Evolutionary conservation across 2,888 invertebrate species (phyloP).

Genomic region (Sarcophaga caerulescens): DNA sequence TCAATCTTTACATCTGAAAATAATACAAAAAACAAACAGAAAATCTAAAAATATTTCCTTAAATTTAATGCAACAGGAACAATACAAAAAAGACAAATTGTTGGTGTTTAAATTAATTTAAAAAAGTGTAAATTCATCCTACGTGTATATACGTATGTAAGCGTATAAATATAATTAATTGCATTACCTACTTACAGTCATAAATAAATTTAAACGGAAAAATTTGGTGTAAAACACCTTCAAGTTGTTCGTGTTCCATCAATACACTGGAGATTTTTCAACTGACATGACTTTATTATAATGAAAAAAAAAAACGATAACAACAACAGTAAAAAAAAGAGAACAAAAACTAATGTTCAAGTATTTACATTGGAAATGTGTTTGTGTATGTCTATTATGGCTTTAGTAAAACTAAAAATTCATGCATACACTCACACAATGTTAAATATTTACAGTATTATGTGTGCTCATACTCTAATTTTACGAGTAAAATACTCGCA

Average conservation of each 20-base stretch:
- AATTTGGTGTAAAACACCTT: conserved; percentile 22
- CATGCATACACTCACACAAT: background rate
- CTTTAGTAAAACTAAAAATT: conserved; percentile 22
- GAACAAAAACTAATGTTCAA: conserved; percentile 13
- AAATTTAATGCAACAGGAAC: background rate
- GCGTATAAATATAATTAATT: conserved; percentile 46
- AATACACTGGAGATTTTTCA: conserved; percentile 61
- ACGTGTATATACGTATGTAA: background rate
- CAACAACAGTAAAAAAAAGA: background rate
- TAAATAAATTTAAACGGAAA: conserved; percentile 32
- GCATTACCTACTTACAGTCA: conserved; percentile 22
- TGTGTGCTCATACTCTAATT: background rate
- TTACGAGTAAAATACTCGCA: background rate
- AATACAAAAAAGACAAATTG: background rate
- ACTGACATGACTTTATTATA: conserved; percentile 63
- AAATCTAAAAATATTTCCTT: background rate
- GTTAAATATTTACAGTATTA: background rate
- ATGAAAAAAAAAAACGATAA: background rate
- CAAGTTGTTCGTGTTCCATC: conserved; percentile 21
- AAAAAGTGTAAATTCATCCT: conserved; percentile 28
- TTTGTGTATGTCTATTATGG: conserved; percentile 6
- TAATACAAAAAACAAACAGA: background rate
- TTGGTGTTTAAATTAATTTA: conserved; percentile 38
- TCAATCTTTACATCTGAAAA: background rate
- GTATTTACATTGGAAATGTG: conserved; percentile 23